Conservation (phyloP, 2,797 vertebrate genomes). For the Valencia hispanica region DNA sequence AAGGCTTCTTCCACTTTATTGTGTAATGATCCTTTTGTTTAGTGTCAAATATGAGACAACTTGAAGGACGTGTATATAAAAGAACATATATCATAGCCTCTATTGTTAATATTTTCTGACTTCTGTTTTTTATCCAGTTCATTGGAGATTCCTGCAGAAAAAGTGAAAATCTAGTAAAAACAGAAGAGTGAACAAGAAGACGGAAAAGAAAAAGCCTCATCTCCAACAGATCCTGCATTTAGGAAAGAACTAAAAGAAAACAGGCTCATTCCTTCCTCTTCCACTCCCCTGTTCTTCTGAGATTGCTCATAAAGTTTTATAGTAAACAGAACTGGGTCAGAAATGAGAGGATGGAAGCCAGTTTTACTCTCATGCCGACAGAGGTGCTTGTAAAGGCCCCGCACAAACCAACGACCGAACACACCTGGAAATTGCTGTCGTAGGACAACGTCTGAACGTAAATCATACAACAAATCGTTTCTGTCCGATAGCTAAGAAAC, state of each 20-base stretch:
- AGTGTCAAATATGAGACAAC: not conserved
- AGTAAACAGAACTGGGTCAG: slow-evolving; percentile 76
- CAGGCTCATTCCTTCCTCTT: slow-evolving; percentile 47
- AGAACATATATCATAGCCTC: not conserved
- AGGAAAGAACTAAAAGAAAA: slow-evolving; percentile 47
- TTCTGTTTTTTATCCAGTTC: not conserved
- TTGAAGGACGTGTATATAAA: not conserved
- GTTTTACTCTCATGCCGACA: slow-evolving; percentile 50
- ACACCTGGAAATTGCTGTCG: slow-evolving; percentile 59
- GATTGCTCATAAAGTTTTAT: slow-evolving; percentile 76
- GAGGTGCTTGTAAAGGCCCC: slow-evolving; percentile 45
- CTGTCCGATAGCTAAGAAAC: slow-evolving; percentile 7
- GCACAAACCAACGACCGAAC: slow-evolving; percentile 42
- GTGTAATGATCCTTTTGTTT: not conserved
- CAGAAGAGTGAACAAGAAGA: slow-evolving; percentile 1
- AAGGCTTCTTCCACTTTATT: not conserved
- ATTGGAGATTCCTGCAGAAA: not conserved
- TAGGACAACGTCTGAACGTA: slow-evolving; percentile 44
- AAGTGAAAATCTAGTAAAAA: not conserved
- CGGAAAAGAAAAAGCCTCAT: slow-evolving; percentile 20
- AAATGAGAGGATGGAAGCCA: slow-evolving; percentile 61
- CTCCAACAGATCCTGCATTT: slow-evolving; percentile 28
- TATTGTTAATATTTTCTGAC: not conserved
- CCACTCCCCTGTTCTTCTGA: slow-evolving; percentile 53
- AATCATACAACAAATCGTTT: slow-evolving; percentile 49